Conservation (phyloP, 2,888 invertebrate genomes). For the Smittia aterrima region DNA sequence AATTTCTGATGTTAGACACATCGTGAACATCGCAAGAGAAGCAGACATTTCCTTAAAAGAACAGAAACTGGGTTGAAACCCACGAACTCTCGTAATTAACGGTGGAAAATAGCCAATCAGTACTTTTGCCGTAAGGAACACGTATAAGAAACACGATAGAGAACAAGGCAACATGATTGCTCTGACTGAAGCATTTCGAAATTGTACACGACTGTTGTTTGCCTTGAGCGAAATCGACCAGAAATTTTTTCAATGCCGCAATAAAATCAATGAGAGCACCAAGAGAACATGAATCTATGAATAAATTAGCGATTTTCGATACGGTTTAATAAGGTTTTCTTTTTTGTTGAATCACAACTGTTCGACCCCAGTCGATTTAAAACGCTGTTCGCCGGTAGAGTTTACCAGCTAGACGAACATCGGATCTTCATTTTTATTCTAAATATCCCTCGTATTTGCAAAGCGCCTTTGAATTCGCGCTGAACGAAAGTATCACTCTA, state of each 20-base stretch:
- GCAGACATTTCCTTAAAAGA: too few species aligned
- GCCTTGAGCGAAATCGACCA: neutral
- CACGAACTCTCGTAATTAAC: constrained; percentile 11
- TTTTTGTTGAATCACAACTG: neutral
- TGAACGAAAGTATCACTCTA: neutral
- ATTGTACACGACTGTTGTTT: neutral
- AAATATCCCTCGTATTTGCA: constrained; percentile 21
- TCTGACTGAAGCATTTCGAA: neutral
- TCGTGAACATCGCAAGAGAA: too few species aligned
- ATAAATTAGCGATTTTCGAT: constrained; percentile 36
- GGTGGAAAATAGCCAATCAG: neutral
- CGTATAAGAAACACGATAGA: constrained; percentile 37
- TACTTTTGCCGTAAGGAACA: constrained; percentile 25
- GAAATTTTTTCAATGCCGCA: constrained; percentile 38
- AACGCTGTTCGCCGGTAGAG: neutral
- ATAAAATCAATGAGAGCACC: constrained; percentile 32
- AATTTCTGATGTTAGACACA: too few species aligned
- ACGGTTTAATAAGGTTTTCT: neutral
- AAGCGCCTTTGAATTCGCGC: constrained; percentile 17
- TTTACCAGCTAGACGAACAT: neutral
- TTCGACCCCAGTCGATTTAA: neutral
- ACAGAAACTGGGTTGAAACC: neutral
- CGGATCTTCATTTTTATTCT: neutral
- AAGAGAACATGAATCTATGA: constrained; percentile 31
- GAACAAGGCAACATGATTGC: constrained; percentile 7